Evolutionary conservation across 2,888 invertebrate genomes (phyloP).

Genomic region (Polymixis lichenea): DNA sequence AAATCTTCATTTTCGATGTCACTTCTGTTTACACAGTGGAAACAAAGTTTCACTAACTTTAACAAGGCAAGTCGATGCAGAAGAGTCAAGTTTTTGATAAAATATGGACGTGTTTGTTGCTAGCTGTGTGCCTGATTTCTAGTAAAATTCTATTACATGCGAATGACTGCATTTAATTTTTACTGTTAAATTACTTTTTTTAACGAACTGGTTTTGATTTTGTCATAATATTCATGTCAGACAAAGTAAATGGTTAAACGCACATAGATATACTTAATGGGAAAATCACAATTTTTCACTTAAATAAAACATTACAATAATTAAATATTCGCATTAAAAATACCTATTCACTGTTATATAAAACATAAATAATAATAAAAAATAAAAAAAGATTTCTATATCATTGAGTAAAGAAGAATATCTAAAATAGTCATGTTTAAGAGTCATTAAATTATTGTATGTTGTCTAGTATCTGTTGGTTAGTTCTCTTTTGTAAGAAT

Average conservation of each 20-base stretch:
- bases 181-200: neutral
- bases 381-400: conserved; percentile 57
- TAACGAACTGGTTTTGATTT: neutral
- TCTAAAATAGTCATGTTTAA: conserved; percentile 78
- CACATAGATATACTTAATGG: conserved; percentile 1
- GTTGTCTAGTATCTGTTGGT: conserved; percentile 81
- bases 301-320: conserved; percentile 10
- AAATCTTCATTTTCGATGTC: neutral
- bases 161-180: neutral
- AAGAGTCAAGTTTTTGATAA: neutral
- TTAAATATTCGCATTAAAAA: conserved; percentile 28
- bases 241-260: neutral
- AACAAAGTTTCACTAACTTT: conserved; percentile 10
- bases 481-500: conserved; percentile 76
- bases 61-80: conserved; percentile 1
- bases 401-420: conserved; percentile 57
- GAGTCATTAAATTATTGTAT: conserved; percentile 87
- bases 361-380: conserved; percentile 57
- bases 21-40: conserved; percentile 1
- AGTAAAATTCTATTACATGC: neutral
- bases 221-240: neutral
- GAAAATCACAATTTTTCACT: conserved; percentile 11
- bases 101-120: conserved; percentile 4
- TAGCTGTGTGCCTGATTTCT: neutral
- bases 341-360: conserved; percentile 61